phyloP scores from a whole-genome alignment of 2,113 vertebrate genomes.

The Clinocottus analis region DNA sequence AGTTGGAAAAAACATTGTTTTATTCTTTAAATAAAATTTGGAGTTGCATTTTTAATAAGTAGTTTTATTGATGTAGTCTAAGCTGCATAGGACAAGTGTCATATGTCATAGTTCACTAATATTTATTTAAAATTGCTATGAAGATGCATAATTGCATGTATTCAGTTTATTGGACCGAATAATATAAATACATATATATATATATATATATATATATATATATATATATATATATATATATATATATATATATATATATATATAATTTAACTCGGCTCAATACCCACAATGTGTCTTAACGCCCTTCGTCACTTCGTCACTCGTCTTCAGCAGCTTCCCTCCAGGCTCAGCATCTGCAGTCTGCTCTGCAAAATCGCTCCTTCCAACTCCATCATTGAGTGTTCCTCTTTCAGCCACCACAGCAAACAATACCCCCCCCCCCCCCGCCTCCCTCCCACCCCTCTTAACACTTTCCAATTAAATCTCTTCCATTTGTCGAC shows the following conservation, averaged over 20 bases:
- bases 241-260: no score
- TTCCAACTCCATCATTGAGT: slow-evolving; percentile 37
- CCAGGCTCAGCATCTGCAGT: slow-evolving; percentile 29
- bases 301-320: no score
- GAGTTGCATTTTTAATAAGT: background rate
- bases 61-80: background rate
- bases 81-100: background rate
- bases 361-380: slow-evolving; percentile 44
- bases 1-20: no score
- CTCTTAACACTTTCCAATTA: slow-evolving; percentile 70
- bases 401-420: slow-evolving; percentile 39
- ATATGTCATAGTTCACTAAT: background rate
- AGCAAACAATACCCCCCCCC: slow-evolving; percentile 62
- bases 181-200: no score
- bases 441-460: no score
- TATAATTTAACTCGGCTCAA: no score
- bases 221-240: no score
- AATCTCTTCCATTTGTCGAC: slow-evolving; percentile 69
- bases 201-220: no score
- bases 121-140: background rate
- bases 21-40: no score
- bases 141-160: no score
- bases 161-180: no score
- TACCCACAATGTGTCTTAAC: no score
- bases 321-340: slow-evolving; percentile 14